A percentile compares a stretch with the other conserved stretches of the same genome.
phyloP scores from a whole-genome alignment of 2,888 invertebrate species.

The Chrysodeixis includens region DNA sequence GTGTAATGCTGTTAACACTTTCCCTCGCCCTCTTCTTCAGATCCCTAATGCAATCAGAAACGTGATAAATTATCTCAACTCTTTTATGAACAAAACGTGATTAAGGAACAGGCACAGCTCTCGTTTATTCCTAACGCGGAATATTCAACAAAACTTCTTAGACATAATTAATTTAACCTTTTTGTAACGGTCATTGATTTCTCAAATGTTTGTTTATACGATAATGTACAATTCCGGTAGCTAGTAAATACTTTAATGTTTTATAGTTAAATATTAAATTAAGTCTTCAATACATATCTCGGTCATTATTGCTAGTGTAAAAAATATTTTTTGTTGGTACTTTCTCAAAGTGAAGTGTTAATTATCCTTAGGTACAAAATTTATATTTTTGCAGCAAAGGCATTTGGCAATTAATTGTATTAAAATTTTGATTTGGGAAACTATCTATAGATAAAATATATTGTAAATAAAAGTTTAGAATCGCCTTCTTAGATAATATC shows the following conservation, averaged over 20 bases:
- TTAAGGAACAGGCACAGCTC: slow-evolving; percentile 67
- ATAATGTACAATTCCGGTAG: slow-evolving; percentile 60
- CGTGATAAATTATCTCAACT: slow-evolving; percentile 85
- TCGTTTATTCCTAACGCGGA: slow-evolving; percentile 51
- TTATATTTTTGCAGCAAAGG: slow-evolving; percentile 65
- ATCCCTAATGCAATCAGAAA: slow-evolving; percentile 79
- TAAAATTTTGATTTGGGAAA: slow-evolving; percentile 51
- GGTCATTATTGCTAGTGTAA: slow-evolving; percentile 53
- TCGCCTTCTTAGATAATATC: slow-evolving; percentile 83
- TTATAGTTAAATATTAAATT: slow-evolving; percentile 64
- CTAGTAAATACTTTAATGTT: slow-evolving; percentile 60
- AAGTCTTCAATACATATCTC: slow-evolving; percentile 76
- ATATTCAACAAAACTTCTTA: slow-evolving; percentile 47
- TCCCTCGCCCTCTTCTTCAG: slow-evolving; percentile 74
- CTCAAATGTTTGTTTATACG: slow-evolving; percentile 35
- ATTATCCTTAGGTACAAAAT: slow-evolving; percentile 57
- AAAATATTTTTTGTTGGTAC: slow-evolving; percentile 45
- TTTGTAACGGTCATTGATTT: slow-evolving; percentile 35
- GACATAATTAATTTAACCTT: slow-evolving; percentile 39
- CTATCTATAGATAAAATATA: slow-evolving; percentile 62
- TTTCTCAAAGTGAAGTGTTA: slow-evolving; percentile 50
- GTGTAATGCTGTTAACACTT: slow-evolving; percentile 83
- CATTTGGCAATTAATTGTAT: slow-evolving; percentile 40
- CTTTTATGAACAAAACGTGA: slow-evolving; percentile 78
- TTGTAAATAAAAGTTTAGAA: slow-evolving; percentile 79